Evolutionary conservation across 2,113 vertebrate genomes (phyloP).

Genomic region (Struthio camelus): DNA sequence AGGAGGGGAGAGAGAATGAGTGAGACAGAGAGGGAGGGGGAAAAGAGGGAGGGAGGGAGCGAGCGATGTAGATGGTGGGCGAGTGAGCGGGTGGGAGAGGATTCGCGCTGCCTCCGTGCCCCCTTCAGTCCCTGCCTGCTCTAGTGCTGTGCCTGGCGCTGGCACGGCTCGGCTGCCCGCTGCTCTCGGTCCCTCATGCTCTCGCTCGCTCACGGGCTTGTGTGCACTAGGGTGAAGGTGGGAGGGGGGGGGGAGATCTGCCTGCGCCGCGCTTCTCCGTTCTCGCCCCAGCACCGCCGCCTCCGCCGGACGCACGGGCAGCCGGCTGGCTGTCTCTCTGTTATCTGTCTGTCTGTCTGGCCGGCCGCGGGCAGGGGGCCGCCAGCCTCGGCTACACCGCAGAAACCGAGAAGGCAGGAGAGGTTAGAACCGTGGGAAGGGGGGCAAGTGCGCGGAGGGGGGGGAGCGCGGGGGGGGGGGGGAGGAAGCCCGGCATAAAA

Average conservation of each 20-base stretch:
- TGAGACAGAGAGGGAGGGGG: conserved; percentile 29
- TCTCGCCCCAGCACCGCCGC: conserved; percentile 26
- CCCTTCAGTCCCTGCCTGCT: conserved; percentile 54
- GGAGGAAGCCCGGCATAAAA: not conserved
- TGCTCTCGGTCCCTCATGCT: conserved; percentile 66
- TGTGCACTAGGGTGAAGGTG: not conserved
- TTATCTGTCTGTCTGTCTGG: no score
- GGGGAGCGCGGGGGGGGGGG: not conserved
- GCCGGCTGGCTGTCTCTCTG: not conserved
- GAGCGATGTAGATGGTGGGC: conserved; percentile 45
- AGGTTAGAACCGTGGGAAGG: not conserved
- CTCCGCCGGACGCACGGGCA: not conserved
- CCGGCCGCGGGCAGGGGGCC: not conserved
- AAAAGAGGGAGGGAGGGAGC: conserved; percentile 46
- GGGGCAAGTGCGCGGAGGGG: not conserved
- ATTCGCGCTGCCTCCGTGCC: conserved; percentile 61
- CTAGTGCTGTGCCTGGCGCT: conserved; percentile 61
- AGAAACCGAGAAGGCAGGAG: not conserved
- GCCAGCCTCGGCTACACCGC: not conserved
- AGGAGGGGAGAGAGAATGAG: conserved; percentile 46
- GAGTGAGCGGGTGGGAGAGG: conserved; percentile 52
- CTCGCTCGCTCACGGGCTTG: conserved; percentile 44
- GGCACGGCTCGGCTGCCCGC: conserved; percentile 59
- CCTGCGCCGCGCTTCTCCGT: not conserved
- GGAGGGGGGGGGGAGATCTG: not conserved